phyloP scores from a whole-genome alignment of 2,888 invertebrate species.

The Hedychridium roseum region DNA sequence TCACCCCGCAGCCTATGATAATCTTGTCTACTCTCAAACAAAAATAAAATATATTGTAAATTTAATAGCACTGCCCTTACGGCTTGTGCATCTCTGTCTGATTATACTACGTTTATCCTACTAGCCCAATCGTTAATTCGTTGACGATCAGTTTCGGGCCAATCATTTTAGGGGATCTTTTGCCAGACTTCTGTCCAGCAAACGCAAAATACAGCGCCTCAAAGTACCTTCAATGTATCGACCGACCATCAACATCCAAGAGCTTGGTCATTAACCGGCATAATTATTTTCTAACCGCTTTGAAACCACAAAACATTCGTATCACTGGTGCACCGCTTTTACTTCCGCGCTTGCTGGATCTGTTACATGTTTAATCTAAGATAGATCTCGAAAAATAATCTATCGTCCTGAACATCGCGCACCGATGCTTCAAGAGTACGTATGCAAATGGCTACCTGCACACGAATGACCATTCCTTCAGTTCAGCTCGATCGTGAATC shows the following conservation, averaged over 20 bases:
- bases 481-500: too few relatives aligned
- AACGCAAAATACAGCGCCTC: constrained; percentile 7
- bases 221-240: not conserved
- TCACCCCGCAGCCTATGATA: constrained; percentile 7
- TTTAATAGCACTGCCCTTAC: constrained; percentile 23
- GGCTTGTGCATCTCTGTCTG: not conserved
- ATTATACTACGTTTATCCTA: constrained; percentile 11
- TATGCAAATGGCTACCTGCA: not conserved
- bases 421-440: constrained; percentile 24
- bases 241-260: not conserved
- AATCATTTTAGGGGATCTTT: not conserved
- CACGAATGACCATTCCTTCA: constrained; percentile 2
- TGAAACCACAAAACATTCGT: too few relatives aligned
- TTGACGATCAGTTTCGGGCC: not conserved
- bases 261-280: not conserved
- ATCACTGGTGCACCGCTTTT: too few relatives aligned
- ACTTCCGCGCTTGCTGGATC: too few relatives aligned
- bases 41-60: constrained; percentile 41
- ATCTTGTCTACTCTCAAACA: constrained; percentile 20
- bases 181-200: not conserved
- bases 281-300: constrained; percentile 20
- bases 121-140: constrained; percentile 16
- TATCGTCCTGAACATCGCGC: constrained; percentile 35
- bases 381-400: constrained; percentile 44
- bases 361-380: too few relatives aligned